A percentile compares a stretch with the other conserved stretches of the same genome.
phyloP scores from a whole-genome alignment of 1,140 invertebrate genomes.

The Tribolium madens region DNA sequence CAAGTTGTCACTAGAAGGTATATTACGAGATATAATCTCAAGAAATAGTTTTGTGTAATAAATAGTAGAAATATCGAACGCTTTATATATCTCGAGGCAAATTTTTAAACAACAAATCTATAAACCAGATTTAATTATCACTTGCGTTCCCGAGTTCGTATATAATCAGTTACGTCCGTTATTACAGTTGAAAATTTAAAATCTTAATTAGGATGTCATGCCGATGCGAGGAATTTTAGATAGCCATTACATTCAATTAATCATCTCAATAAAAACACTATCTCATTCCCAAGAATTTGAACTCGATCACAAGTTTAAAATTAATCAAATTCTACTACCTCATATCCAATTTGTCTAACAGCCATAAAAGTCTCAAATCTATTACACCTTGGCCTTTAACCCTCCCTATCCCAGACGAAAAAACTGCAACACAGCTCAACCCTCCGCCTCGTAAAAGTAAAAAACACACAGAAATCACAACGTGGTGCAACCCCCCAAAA shows the following conservation, averaged over 20 bases:
- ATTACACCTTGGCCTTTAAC: slow-evolving; percentile 29
- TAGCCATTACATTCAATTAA: slow-evolving; percentile 33
- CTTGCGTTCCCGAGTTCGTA: not conserved
- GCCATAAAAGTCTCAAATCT: not conserved
- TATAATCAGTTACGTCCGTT: slow-evolving; percentile 26
- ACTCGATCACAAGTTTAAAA: not conserved
- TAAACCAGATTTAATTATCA: slow-evolving; percentile 29
- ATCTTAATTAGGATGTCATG: slow-evolving; percentile 37
- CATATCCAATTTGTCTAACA: not conserved
- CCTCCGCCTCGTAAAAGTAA: slow-evolving; percentile 21
- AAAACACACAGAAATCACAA: slow-evolving; percentile 47
- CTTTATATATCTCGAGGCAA: not conserved
- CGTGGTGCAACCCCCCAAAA: slow-evolving; percentile 41
- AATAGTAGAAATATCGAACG: slow-evolving; percentile 12
- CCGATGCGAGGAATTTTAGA: slow-evolving; percentile 33
- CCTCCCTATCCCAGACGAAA: slow-evolving; percentile 6
- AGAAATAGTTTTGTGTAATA: not conserved
- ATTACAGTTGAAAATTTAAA: slow-evolving; percentile 24
- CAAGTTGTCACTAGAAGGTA: slow-evolving; percentile 21
- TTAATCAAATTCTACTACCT: not conserved
- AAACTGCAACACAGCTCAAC: not conserved
- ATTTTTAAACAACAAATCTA: slow-evolving; percentile 20
- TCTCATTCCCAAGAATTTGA: slow-evolving; percentile 4
- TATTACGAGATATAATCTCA: not conserved
- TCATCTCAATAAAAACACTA: slow-evolving; percentile 27